Evolutionary conservation across 2,113 vertebrate species (phyloP), one percentile per base, ranked within the genome.

Genomic region (Natator depressus): DNA sequence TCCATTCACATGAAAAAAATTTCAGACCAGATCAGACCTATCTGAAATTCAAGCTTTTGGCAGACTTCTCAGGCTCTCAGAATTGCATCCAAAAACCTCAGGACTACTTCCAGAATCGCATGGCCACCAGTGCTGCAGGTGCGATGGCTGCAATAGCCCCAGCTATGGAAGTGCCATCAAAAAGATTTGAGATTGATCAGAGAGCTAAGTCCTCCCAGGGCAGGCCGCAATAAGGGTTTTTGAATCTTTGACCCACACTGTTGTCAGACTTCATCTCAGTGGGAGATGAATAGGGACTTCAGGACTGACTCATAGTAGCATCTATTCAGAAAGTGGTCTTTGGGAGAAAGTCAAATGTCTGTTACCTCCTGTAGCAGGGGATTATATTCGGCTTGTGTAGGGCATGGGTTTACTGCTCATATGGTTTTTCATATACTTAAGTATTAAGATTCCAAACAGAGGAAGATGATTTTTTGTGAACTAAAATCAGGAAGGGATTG

Each of bases 41-140:
- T 46, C n/a, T 5, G 7, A n/a, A 85, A 80, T 14, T 10, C 35
- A 87, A 13, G 2, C 80, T n/a, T 80, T 47, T 80, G 27, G 55
- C 91, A 88, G 35, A 38, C 57, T 80, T 87, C 75, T 80, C 20
- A 27, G 46, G 5, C 17, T 8, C 5, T 38, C 2, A 53, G 8
- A 31, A n/a, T 50, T 50, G 42, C 12, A 85, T 10, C 1, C 25
- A 3, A 24, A 89, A 93, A 1, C 51, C 38, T 96, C 62, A 47
- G 46, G 87, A 80, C 3, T 13, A 4, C 62, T 93, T 88, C 89
- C 75, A 94, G 91, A 94, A 78, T 82, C 1, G 0, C 47, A 31
- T 3, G 16, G 22, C 19, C 24, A 55, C 4, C 0, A 1, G 11
- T 76, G n/a, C 19, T 38, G 17, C 35, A 72, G 17, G n/a, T 10